These are phyloP conservation scores for Engraulis encrasicolus DNA, from an alignment of 2,113 vertebrate genomes.

Conservation along the genomic window DNA sequence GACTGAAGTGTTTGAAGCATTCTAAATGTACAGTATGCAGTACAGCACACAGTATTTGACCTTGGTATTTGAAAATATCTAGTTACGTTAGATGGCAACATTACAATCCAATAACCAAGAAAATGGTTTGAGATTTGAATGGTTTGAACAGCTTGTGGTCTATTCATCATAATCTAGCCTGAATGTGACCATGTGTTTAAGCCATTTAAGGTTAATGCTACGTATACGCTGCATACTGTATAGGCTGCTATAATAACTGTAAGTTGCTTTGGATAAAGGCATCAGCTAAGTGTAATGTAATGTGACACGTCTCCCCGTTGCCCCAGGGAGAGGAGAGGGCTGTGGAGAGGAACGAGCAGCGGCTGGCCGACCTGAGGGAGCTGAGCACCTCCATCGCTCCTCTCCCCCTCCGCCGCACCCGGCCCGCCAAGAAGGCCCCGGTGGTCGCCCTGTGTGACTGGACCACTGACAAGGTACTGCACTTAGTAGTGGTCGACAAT, in stretches of 20 bases:
- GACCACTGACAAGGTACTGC: slow-evolving; percentile 79
- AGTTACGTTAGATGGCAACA: too few species aligned
- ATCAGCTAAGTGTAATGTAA: too few species aligned
- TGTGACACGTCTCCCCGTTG: neutral
- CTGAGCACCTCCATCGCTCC: slow-evolving; percentile 77
- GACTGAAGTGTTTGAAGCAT: too few species aligned
- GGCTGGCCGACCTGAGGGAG: slow-evolving; percentile 76
- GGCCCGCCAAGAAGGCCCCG: slow-evolving; percentile 62
- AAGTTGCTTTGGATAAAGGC: too few species aligned
- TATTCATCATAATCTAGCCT: neutral
- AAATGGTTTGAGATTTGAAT: neutral
- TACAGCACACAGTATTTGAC: too few species aligned
- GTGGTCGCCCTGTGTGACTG: slow-evolving; percentile 89
- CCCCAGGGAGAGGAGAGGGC: slow-evolving; percentile 83
- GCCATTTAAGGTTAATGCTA: too few species aligned
- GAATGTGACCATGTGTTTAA: neutral
- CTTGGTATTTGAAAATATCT: too few species aligned
- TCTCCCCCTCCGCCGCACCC: slow-evolving; percentile 78
- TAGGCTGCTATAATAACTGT: too few species aligned
- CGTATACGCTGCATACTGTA: too few species aligned
- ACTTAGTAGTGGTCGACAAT: neutral
- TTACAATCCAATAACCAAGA: neutral
- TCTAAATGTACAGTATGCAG: too few species aligned
- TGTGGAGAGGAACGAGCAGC: slow-evolving; percentile 80
- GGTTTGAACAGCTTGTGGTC: neutral